These are phyloP conservation scores for Spodoptera litura DNA, from an alignment of 1,140 invertebrate genomes.

Conservation along the genomic window DNA sequence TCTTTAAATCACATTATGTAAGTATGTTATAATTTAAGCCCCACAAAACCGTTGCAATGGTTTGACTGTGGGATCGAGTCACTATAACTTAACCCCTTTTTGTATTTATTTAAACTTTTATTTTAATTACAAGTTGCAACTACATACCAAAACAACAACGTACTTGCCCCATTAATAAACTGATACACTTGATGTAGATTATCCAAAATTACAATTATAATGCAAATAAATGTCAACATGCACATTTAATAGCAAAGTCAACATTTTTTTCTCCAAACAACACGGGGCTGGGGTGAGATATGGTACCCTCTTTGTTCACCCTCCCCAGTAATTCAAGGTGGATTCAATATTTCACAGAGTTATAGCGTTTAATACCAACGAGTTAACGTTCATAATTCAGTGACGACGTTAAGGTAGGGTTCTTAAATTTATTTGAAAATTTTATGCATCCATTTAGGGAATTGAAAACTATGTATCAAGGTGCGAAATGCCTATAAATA, in stretches of 20 bases:
- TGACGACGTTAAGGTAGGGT: neutral
- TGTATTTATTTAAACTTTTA: neutral
- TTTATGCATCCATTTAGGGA: slow-evolving; percentile 67
- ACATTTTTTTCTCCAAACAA: slow-evolving; percentile 66
- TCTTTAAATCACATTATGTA: no score
- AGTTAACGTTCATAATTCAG: slow-evolving; percentile 13
- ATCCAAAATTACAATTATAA: slow-evolving; percentile 59
- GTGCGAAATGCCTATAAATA: slow-evolving; percentile 48
- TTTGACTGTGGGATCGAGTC: no score
- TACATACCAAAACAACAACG: no score
- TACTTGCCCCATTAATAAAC: no score
- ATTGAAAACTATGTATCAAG: slow-evolving; percentile 62
- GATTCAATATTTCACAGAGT: slow-evolving; percentile 22
- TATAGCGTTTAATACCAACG: neutral
- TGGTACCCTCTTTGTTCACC: slow-evolving; percentile 54
- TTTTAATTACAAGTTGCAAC: neutral
- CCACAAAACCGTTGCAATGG: no score
- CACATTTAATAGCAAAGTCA: slow-evolving; percentile 62
- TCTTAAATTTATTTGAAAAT: slow-evolving; percentile 60
- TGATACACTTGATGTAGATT: slow-evolving; percentile 22
- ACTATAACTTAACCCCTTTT: no score
- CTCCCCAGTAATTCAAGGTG: slow-evolving; percentile 26
- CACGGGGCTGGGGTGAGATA: slow-evolving; percentile 33
- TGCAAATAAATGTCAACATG: slow-evolving; percentile 64
- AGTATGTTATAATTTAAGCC: no score